phyloP scores from a whole-genome alignment of 2,888 invertebrate genomes.

The Euphydryas editha region DNA sequence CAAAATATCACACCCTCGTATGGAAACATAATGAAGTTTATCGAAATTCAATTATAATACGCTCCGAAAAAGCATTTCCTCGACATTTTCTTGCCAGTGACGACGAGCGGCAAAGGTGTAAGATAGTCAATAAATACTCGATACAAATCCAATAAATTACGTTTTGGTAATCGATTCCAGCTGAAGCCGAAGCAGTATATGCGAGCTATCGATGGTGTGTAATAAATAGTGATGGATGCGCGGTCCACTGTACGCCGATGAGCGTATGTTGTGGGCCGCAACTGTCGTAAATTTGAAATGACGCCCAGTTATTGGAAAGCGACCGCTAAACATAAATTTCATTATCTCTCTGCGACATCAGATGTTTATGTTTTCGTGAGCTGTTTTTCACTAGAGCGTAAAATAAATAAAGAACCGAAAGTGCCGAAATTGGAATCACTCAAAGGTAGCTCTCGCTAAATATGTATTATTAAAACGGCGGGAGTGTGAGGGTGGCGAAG shows the following conservation, averaged over 20 bases:
- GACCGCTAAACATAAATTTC: conserved; percentile 51
- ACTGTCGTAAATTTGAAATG: conserved; percentile 60
- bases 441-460: not conserved
- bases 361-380: conserved; percentile 37
- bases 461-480: conserved; percentile 2
- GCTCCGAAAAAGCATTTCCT: conserved; percentile 32
- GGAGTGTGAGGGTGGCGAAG: conserved; percentile 46
- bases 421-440: not conserved
- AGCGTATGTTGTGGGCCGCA: conserved; percentile 36
- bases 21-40: conserved; percentile 37
- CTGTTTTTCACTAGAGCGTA: not conserved
- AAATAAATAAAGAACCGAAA: not conserved
- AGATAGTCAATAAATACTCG: conserved; percentile 44
- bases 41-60: conserved; percentile 34
- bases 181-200: conserved; percentile 36
- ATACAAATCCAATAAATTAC: conserved; percentile 44
- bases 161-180: conserved; percentile 46
- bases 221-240: conserved; percentile 56
- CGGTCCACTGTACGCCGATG: conserved; percentile 31
- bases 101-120: conserved; percentile 38
- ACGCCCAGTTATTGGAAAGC: conserved; percentile 50
- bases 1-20: conserved; percentile 25
- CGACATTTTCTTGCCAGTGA: conserved; percentile 34
- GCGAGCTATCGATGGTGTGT: conserved; percentile 42
- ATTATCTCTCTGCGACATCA: conserved; percentile 52